phyloP scores from a whole-genome alignment of 2,797 vertebrate genomes.

The Ctenosaura bakeri region DNA sequence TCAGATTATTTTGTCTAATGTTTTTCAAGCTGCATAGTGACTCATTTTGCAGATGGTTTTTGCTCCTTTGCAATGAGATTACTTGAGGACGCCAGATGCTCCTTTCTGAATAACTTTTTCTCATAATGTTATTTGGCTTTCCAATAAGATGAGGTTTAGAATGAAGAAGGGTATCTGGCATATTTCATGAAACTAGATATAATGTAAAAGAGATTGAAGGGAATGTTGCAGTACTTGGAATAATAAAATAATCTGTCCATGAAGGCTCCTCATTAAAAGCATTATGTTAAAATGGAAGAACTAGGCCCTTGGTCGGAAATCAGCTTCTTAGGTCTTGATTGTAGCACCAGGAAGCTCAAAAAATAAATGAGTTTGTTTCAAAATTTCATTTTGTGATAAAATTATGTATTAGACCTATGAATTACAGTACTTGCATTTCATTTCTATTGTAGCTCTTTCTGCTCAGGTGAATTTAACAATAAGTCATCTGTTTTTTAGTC shows the following conservation, averaged over 20 bases:
- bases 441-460: background rate
- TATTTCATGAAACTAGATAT: slow-evolving; percentile 26
- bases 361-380: background rate
- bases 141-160: slow-evolving; percentile 54
- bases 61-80: slow-evolving; percentile 52
- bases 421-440: background rate
- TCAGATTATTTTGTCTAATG: slow-evolving; percentile 50
- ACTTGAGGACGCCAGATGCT: slow-evolving; percentile 55
- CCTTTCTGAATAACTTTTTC: slow-evolving; percentile 36
- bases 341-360: background rate
- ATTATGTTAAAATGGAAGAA: slow-evolving; percentile 13
- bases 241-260: background rate
- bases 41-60: slow-evolving; percentile 54
- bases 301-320: background rate
- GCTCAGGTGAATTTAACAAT: background rate
- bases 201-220: slow-evolving; percentile 7
- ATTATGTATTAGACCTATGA: background rate
- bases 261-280: background rate
- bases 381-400: background rate
- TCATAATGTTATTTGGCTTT: slow-evolving; percentile 52
- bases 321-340: background rate
- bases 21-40: slow-evolving; percentile 40
- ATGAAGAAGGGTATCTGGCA: slow-evolving; percentile 48
- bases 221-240: background rate
- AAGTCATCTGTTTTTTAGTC: background rate